Percentiles rank a stretch among this genome's conserved stretches.
phyloP scores from a whole-genome alignment of 2,113 vertebrate genomes.

The Suricata suricatta region DNA sequence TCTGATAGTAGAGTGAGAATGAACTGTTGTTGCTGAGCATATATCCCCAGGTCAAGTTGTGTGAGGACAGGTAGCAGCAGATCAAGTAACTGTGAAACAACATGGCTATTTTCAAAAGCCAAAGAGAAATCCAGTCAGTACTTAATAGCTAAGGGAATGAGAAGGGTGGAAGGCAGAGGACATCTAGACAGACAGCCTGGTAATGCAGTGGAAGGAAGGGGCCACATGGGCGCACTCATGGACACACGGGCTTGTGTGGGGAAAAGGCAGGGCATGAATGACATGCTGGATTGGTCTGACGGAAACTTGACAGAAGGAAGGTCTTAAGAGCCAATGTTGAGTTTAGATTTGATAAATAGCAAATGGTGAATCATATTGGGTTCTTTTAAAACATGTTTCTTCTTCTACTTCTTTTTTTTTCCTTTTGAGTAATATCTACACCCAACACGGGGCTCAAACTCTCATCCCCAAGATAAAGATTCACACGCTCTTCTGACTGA shows the following conservation, averaged over 20 bases:
- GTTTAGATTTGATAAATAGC: not conserved
- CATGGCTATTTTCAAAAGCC: not conserved
- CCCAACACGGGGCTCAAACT: not conserved
- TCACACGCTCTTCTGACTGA: not conserved
- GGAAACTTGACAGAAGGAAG: not conserved
- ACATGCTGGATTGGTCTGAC: not conserved
- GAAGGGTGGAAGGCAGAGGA: too few relatives aligned
- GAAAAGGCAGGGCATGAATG: not conserved
- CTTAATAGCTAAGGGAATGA: not conserved
- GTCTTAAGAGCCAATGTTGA: not conserved
- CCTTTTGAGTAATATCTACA: not conserved
- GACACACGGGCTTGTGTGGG: not conserved
- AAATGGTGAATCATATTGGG: not conserved
- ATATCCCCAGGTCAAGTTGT: accelerated
- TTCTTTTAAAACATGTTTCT: not conserved
- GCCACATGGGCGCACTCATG: not conserved
- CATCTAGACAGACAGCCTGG: not conserved
- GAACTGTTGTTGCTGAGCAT: accelerated
- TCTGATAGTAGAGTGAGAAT: not conserved
- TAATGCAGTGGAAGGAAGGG: not conserved
- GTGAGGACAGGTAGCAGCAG: not conserved
- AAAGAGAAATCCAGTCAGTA: not conserved
- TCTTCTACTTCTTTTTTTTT: not conserved
- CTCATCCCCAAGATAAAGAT: not conserved
- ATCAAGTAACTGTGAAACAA: accelerated